These are phyloP conservation scores for Rhegmatorhina hoffmannsi DNA, from an alignment of 2,113 vertebrate genomes.

Conservation along the genomic window DNA sequence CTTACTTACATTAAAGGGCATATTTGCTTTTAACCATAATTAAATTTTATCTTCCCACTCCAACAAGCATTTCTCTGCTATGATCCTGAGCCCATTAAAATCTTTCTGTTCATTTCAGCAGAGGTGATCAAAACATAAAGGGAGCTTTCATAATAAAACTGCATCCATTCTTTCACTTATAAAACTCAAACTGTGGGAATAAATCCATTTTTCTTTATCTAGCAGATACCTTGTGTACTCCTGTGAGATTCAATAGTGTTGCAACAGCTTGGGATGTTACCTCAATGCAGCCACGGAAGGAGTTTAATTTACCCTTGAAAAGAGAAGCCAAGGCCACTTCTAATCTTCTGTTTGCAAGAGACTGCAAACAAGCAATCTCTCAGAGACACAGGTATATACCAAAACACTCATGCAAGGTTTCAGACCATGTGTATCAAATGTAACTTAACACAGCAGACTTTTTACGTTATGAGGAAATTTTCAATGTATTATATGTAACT, in stretches of 20 bases:
- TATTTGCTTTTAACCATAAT: neutral
- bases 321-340: neutral
- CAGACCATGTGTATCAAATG: fast-evolving
- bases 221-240: fast-evolving
- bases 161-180: neutral
- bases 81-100: neutral
- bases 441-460: neutral
- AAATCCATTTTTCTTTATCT: neutral
- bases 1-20: neutral
- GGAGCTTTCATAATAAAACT: neutral
- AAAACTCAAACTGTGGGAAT: neutral
- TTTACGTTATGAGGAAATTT: neutral
- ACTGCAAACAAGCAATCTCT: neutral
- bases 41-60: neutral
- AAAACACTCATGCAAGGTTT: neutral
- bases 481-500: neutral
- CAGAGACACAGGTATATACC: neutral
- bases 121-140: neutral
- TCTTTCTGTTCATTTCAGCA: neutral
- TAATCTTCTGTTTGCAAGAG: neutral
- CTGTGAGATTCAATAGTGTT: neutral
- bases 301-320: neutral
- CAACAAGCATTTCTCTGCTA: neutral
- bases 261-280: neutral
- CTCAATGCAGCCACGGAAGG: neutral